Conservation (phyloP, 2,888 invertebrate genomes). For the Melieria crassipennis region DNA sequence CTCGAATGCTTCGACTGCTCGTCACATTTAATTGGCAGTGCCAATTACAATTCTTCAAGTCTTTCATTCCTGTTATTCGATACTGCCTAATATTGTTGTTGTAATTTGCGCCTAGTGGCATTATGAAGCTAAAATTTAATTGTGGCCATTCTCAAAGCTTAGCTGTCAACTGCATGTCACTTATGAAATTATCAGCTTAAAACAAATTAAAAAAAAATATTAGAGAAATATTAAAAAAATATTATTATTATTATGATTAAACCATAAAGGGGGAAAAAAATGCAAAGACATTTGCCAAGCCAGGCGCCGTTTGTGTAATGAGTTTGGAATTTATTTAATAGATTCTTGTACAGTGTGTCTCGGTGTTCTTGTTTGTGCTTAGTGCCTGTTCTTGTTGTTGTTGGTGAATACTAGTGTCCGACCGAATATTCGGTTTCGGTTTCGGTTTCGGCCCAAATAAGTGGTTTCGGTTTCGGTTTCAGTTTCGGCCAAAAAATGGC, state of each 20-base stretch:
- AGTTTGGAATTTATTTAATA: conserved; percentile 3
- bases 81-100: no score
- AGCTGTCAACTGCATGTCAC: conserved; percentile 53
- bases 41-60: no score
- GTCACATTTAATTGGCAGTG: background rate
- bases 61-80: no score
- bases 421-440: no score
- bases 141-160: conserved; percentile 3
- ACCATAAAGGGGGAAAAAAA: no score
- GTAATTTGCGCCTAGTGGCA: no score
- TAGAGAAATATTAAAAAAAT: no score
- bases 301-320: background rate
- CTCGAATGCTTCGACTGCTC: background rate
- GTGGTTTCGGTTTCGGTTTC: no score
- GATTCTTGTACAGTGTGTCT: background rate
- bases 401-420: background rate
- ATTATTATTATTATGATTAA: no score
- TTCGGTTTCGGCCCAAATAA: no score
- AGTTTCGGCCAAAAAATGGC: no score
- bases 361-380: background rate
- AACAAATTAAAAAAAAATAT: background rate
- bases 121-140: background rate
- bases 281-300: conserved; percentile 17
- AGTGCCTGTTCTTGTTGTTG: background rate
- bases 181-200: conserved; percentile 52